Evolutionary conservation across 2,888 invertebrate genomes (phyloP).

Genomic region (Drosophila anomelani): DNA sequence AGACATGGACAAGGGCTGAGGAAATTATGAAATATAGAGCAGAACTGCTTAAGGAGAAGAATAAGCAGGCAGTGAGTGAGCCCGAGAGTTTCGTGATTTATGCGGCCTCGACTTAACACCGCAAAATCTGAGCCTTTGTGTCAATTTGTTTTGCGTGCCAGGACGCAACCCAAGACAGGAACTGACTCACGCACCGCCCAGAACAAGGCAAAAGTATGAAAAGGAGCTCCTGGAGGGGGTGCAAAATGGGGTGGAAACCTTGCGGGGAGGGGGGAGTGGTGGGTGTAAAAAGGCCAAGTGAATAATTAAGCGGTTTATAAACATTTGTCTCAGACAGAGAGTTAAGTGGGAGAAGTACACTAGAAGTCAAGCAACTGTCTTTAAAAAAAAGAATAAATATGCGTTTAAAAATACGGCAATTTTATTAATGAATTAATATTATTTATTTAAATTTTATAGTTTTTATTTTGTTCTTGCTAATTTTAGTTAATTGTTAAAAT

Average conservation of each 20-base stretch:
- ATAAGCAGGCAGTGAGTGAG: conserved; percentile 20
- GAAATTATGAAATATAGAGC: conserved; percentile 44
- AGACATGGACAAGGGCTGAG: conserved; percentile 9
- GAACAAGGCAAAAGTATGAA: conserved; percentile 39
- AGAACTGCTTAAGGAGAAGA: conserved; percentile 39
- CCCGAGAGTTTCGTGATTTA: conserved; percentile 62
- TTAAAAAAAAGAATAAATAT: background rate
- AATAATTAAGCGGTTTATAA: conserved; percentile 81
- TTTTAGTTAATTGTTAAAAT: background rate
- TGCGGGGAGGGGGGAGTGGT: background rate
- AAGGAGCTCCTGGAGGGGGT: conserved; percentile 7
- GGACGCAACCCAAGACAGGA: conserved; percentile 30
- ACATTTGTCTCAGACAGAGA: conserved; percentile 74
- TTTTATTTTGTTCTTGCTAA: background rate
- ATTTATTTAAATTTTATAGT: no score
- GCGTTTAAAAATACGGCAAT: no score
- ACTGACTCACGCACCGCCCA: conserved; percentile 37
- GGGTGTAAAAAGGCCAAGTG: conserved; percentile 72
- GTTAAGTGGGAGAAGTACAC: conserved; percentile 34
- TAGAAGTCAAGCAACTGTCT: background rate
- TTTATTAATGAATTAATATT: no score
- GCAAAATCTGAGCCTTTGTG: conserved; percentile 76
- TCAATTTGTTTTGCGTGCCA: conserved; percentile 76
- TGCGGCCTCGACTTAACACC: conserved; percentile 71
- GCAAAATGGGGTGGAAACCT: conserved; percentile 2